phyloP scores from a whole-genome alignment of 2,797 vertebrate species.

The Paguma larvata region DNA sequence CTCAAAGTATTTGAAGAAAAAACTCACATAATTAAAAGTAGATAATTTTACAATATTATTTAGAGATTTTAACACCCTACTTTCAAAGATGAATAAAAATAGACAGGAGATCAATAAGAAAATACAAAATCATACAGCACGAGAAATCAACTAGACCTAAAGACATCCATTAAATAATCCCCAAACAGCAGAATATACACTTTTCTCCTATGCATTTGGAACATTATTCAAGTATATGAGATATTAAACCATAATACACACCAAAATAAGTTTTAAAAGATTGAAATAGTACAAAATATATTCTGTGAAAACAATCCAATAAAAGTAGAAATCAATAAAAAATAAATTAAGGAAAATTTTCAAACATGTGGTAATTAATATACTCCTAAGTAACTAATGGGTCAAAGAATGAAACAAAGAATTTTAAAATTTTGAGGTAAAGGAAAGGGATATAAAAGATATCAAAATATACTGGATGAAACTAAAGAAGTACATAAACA shows the following conservation, averaged over 20 bases:
- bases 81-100: neutral
- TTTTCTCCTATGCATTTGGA: neutral
- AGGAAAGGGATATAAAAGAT: neutral
- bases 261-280: neutral
- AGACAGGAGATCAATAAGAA: neutral
- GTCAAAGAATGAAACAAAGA: neutral
- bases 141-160: neutral
- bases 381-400: neutral
- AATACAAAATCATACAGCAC: neutral
- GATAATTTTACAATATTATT: neutral
- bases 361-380: neutral
- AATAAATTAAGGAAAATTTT: neutral
- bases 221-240: neutral
- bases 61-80: neutral
- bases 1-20: neutral
- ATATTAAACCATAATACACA: neutral
- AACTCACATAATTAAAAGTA: neutral
- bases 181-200: neutral
- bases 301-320: neutral
- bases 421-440: neutral
- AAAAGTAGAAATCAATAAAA: neutral
- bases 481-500: neutral
- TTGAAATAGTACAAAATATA: neutral
- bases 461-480: neutral
- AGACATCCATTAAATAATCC: neutral